Evolutionary conservation across 1,140 invertebrate species (phyloP).

Genomic region (Grapholita molesta): DNA sequence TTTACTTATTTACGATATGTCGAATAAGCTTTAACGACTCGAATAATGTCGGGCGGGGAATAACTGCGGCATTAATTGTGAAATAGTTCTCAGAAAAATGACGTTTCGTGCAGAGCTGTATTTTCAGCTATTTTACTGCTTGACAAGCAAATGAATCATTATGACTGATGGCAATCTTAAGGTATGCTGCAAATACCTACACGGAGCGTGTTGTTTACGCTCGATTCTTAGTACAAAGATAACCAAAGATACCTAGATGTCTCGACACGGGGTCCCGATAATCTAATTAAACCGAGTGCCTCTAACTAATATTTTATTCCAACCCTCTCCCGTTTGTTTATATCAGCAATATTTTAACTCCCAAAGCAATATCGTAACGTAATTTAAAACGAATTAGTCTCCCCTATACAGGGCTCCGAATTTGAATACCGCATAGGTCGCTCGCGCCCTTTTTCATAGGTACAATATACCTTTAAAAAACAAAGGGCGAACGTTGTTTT

Average conservation of each 20-base stretch:
- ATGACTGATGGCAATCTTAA: not conserved
- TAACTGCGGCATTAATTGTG: not conserved
- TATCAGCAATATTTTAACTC: conserved; percentile 67
- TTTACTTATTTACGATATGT: not conserved
- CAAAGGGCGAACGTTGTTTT: conserved; percentile 61
- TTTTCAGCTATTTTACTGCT: conserved; percentile 13
- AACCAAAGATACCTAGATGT: conserved; percentile 24
- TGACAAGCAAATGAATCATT: conserved; percentile 6
- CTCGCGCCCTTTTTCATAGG: conserved; percentile 57
- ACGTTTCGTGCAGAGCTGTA: not conserved
- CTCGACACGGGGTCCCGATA: conserved; percentile 35
- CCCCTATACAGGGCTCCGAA: conserved; percentile 60
- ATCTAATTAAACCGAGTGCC: conserved; percentile 45
- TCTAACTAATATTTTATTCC: conserved; percentile 53
- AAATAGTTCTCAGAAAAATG: conserved; percentile 10
- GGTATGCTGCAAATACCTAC: conserved; percentile 9
- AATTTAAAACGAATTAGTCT: conserved; percentile 76
- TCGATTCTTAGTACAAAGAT: conserved; percentile 9
- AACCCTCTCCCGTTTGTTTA: conserved; percentile 63
- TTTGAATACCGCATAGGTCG: conserved; percentile 64
- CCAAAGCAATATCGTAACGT: conserved; percentile 71
- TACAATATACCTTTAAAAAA: conserved; percentile 61
- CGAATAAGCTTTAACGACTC: not conserved
- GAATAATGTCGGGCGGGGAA: not conserved
- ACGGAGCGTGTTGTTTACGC: not conserved